Evolutionary conservation across 2,888 invertebrate genomes (phyloP).

Genomic region (Mythimna lalbum): DNA sequence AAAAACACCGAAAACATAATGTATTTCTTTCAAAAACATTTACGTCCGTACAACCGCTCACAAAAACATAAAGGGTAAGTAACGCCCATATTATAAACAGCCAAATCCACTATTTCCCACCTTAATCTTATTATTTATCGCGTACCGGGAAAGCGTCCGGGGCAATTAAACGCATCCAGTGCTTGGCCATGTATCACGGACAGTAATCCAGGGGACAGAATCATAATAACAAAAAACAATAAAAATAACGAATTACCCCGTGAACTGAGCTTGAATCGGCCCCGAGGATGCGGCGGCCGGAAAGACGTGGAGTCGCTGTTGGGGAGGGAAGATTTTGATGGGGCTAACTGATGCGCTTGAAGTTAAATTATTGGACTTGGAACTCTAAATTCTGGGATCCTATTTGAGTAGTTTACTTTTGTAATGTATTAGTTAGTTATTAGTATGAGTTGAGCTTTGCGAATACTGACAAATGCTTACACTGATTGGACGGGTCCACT

Average conservation of each 20-base stretch:
- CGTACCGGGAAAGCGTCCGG: slow-evolving; percentile 80
- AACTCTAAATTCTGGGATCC: no score
- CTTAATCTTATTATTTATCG: slow-evolving; percentile 89
- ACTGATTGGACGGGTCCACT: no score
- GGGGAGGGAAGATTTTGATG: background rate
- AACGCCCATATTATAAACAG: slow-evolving; percentile 68
- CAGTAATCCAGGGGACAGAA: slow-evolving; percentile 88
- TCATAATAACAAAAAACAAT: slow-evolving; percentile 91
- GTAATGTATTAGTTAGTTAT: no score
- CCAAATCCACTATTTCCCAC: slow-evolving; percentile 79
- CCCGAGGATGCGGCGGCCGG: slow-evolving; percentile 71
- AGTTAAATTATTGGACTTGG: no score
- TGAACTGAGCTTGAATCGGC: slow-evolving; percentile 85
- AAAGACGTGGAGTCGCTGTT: slow-evolving; percentile 67
- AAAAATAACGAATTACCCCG: slow-evolving; percentile 90
- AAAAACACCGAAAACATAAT: background rate
- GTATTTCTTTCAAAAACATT: slow-evolving; percentile 36
- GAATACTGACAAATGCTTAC: no score
- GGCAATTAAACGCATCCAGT: slow-evolving; percentile 90
- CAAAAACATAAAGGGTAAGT: slow-evolving; percentile 62
- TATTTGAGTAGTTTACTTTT: no score
- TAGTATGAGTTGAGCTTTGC: no score
- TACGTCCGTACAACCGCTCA: slow-evolving; percentile 22
- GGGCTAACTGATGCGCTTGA: no score
- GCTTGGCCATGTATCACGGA: slow-evolving; percentile 85